Conservation (phyloP, 1,140 invertebrate species). For the Hirudo medicinalis region DNA sequence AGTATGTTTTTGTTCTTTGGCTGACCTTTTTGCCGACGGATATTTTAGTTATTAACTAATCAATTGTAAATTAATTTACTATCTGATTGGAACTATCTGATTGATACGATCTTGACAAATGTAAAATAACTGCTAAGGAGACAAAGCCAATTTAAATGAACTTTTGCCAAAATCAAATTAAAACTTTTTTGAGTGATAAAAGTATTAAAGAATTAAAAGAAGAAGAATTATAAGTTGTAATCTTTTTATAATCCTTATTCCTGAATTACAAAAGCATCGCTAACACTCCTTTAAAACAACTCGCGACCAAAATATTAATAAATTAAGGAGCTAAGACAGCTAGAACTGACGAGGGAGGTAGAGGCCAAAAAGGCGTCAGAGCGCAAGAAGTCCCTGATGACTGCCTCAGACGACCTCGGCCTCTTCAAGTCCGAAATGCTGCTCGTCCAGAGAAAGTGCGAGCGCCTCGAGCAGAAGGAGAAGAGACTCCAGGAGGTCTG, state of each 20-base stretch:
- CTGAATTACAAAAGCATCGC: no score
- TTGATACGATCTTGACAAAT: no score
- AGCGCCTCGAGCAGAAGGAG: constrained; percentile 38
- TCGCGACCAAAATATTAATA: background rate
- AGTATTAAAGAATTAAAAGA: no score
- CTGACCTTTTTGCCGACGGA: background rate
- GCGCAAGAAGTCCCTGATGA: background rate
- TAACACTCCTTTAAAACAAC: background rate
- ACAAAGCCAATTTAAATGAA: no score
- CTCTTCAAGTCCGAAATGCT: constrained; percentile 38
- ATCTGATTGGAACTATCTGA: no score
- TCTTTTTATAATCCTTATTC: no score
- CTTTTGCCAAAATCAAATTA: no score
- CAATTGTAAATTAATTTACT: no score
- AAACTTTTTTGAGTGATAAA: no score
- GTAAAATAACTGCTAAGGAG: no score
- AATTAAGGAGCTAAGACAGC: background rate
- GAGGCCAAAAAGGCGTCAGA: background rate
- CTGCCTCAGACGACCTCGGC: constrained; percentile 26
- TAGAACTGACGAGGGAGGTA: background rate
- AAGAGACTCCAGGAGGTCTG: constrained; percentile 35
- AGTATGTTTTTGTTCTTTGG: constrained; percentile 25
- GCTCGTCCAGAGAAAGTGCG: constrained; percentile 37
- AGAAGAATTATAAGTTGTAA: no score
- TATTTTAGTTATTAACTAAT: background rate